Conservation (phyloP, 2,113 vertebrate genomes). For the Phoxinus phoxinus region DNA sequence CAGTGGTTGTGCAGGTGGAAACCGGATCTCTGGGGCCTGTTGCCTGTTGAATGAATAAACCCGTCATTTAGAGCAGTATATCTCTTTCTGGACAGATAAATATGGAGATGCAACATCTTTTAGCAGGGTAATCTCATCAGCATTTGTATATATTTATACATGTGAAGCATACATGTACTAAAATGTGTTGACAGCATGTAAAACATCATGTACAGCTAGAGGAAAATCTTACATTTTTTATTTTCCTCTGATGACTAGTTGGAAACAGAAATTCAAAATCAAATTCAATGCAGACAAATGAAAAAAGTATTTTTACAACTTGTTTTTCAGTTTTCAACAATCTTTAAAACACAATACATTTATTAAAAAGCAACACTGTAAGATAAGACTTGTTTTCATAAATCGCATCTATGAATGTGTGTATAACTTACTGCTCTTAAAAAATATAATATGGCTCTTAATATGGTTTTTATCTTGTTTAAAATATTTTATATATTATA, state of each 20-base stretch:
- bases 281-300: neutral
- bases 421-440: no score
- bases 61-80: neutral
- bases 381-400: no score
- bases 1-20: neutral
- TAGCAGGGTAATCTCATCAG: neutral
- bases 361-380: no score
- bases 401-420: no score
- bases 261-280: neutral
- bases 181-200: neutral
- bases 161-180: neutral
- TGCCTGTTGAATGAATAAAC: slow-evolving; percentile 17
- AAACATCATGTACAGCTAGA: neutral
- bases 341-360: no score
- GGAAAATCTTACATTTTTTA: neutral
- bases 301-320: neutral
- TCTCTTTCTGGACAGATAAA: neutral
- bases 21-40: neutral
- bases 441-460: no score
- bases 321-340: no score
- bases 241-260: neutral
- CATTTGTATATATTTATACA: neutral
- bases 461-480: no score
- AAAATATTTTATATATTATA: no score
- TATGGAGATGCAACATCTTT: neutral